Base-by-base conservation (phyloP, 2,797 vertebrate genomes). In the Botia kubotai region DNA sequence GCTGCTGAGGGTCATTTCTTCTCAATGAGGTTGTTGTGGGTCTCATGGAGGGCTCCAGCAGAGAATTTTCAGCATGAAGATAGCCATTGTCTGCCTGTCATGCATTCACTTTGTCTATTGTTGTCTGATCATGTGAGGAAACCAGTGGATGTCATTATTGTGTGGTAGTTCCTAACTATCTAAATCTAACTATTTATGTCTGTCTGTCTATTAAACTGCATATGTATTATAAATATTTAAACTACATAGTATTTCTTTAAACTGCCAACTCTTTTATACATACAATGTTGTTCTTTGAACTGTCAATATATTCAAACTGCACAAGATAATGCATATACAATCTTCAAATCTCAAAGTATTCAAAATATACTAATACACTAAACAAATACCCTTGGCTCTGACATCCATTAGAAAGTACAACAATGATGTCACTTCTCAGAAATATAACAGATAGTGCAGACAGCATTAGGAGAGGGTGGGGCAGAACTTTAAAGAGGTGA, bases 81-180 rank as follows among this genome's bases (percentile, higher is more conserved):
- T 76, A 73, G 7, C 76, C 82, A 83, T 86, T 87, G 86, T 87
- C 63, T 66, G 70, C 19, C 39, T 74, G 53, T 85, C 76, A 72
- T 79, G 72, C 14, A 48, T 57, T 50, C 19, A 68, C 63, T 81
- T 70, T 79, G 75, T 83, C 75, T 65, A 72, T 83, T 84, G 82
- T 80, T 67, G 80, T 82, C 69, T 48, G 76, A 60, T 86, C 84
- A 87, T 83, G 83, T 87, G 82, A 72, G 63, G 70, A 83, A 71
- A 52, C 36, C 69, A 21, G 21, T 36, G 52, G 29, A 65, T 50
- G 65, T 62, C 23, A 55, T 82, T 63, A 78, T 66, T 78, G 29
- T 66, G 16, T 67, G 52, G 52, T 58, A 71, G 50, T 53, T 17
- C 50, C 52, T 53, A 53, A 53, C 52, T 53, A 53, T 53, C 43